Percentiles rank a stretch among this genome's conserved stretches.
These are phyloP conservation scores for Caenorhabditis sp. DNA, from an alignment of 2,888 invertebrate species.

Conservation along the genomic window DNA sequence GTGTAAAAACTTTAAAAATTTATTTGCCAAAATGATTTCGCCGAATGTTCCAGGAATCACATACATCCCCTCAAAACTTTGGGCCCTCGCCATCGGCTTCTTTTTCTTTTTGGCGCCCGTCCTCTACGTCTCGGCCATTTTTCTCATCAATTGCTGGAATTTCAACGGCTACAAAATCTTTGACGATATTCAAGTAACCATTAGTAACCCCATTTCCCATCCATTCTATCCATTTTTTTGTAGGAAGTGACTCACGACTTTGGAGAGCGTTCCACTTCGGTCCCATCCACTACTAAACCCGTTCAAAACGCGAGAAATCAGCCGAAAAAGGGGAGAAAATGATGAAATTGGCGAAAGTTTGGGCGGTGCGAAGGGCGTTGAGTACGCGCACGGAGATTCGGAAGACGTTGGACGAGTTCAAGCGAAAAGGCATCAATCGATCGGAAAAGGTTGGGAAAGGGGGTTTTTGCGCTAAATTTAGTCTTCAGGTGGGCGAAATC, in stretches of 20 bases:
- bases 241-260: slow-evolving; percentile 65
- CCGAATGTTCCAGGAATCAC: slow-evolving; percentile 67
- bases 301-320: slow-evolving; percentile 13
- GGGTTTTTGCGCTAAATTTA: neutral
- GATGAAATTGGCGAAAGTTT: slow-evolving; percentile 9
- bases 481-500: slow-evolving; percentile 45
- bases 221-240: neutral
- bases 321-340: slow-evolving; percentile 19
- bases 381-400: slow-evolving; percentile 35
- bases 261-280: slow-evolving; percentile 46
- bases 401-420: slow-evolving; percentile 38
- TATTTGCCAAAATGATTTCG: too few relatives aligned
- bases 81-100: slow-evolving; percentile 73
- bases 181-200: slow-evolving; percentile 60
- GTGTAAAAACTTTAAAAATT: too few relatives aligned
- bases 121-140: slow-evolving; percentile 65
- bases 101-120: slow-evolving; percentile 56
- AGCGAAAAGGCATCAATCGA: slow-evolving; percentile 28
- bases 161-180: slow-evolving; percentile 71
- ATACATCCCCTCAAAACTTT: slow-evolving; percentile 76
- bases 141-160: slow-evolving; percentile 66
- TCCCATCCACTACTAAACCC: slow-evolving; percentile 5
- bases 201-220: neutral
- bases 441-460: slow-evolving; percentile 17
- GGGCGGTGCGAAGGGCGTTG: slow-evolving; percentile 1